Percentiles rank a stretch among this genome's conserved stretches.
Conservation (phyloP, 2,113 vertebrate genomes). For the Rhinolophus sinicus region DNA sequence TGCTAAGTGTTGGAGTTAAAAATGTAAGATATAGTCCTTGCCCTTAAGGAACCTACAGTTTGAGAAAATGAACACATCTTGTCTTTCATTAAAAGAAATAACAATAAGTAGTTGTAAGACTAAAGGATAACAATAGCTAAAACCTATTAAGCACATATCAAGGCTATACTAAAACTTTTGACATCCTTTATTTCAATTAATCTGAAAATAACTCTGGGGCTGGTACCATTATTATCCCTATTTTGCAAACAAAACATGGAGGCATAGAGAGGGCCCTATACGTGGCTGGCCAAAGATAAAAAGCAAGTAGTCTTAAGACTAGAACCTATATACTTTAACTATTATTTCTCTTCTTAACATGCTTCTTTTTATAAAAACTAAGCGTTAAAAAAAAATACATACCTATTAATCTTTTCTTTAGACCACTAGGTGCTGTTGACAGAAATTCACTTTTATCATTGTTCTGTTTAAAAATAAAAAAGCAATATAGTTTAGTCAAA, state of each 20-base stretch:
- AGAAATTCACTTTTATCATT: constrained; percentile 89
- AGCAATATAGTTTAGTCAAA: constrained; percentile 28
- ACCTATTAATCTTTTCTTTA: constrained; percentile 94
- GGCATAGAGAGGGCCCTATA: background rate
- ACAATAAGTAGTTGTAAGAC: background rate
- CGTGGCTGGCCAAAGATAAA: background rate
- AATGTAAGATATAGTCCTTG: background rate
- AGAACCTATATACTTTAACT: background rate
- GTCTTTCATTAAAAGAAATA: constrained; percentile 7
- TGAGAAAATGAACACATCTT: background rate
- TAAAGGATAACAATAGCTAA: background rate
- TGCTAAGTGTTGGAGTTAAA: background rate
- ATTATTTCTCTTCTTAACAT: background rate
- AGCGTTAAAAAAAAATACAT: constrained; percentile 72
- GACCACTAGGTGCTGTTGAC: constrained; percentile 90
- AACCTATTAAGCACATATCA: background rate
- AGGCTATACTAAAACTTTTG: background rate
- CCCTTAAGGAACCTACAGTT: background rate
- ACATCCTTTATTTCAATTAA: background rate
- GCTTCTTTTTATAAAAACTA: background rate
- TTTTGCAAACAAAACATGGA: background rate
- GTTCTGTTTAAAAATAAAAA: constrained; percentile 83
- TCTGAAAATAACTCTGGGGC: background rate
- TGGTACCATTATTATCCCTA: background rate
- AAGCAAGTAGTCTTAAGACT: background rate